Conservation (phyloP, 2,888 invertebrate genomes). For the Brachynemurus nebulosus region DNA sequence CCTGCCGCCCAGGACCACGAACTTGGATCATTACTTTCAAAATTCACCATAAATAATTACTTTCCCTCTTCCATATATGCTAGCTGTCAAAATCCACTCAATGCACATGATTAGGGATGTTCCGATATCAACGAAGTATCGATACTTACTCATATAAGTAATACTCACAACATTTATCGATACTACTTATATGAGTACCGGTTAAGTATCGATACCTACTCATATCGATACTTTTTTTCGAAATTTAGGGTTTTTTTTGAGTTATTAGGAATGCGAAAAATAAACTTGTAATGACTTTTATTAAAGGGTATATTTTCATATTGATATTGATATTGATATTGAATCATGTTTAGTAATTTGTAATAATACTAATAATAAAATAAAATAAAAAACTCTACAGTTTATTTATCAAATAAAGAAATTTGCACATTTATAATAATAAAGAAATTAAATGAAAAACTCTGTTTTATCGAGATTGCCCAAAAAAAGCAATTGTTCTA, state of each 20-base stretch:
- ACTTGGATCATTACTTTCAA: no score
- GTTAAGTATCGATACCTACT: neutral
- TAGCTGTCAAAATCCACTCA: no score
- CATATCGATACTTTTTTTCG: neutral
- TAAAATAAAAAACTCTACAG: no score
- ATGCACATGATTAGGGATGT: neutral
- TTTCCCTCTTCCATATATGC: no score
- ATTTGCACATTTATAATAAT: no score
- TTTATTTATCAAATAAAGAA: no score
- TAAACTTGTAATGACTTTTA: no score
- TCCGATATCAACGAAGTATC: neutral
- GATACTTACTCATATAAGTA: neutral
- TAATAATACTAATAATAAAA: no score
- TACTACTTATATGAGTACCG: neutral
- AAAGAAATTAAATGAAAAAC: neutral
- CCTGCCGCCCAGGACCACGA: no score
- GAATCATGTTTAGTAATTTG: neutral
- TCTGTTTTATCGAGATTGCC: neutral
- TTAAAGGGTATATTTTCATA: neutral
- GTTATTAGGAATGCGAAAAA: neutral
- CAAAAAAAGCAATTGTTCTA: conserved; percentile 1
- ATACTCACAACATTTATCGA: neutral
- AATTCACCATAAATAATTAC: no score
- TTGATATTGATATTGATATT: neutral
- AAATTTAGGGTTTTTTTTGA: neutral